Percentiles rank a stretch among this genome's conserved stretches.
Conservation (phyloP, 2,797 vertebrate species). For the Helicolenus hilgendorfi region DNA sequence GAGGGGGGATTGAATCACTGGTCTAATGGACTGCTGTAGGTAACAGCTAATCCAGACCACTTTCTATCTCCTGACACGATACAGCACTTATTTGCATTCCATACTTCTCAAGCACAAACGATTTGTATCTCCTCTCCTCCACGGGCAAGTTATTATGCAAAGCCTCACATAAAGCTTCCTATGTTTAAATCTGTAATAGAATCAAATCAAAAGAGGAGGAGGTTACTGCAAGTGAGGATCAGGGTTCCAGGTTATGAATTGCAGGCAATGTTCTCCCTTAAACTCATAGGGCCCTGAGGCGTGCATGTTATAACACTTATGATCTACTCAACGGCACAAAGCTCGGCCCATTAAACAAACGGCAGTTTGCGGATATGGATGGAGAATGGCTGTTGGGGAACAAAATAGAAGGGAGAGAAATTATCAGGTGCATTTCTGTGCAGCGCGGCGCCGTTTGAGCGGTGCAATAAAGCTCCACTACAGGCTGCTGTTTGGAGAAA, state of each 20-base stretch:
- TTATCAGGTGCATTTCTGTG: slow-evolving; percentile 59
- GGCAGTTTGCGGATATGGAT: slow-evolving; percentile 67
- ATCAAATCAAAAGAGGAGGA: slow-evolving; percentile 47
- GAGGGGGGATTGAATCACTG: no score
- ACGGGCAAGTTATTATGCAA: slow-evolving; percentile 50
- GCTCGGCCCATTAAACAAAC: slow-evolving; percentile 80
- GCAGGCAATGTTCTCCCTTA: slow-evolving; percentile 62
- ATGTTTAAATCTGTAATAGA: slow-evolving; percentile 65
- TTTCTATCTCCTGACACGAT: slow-evolving; percentile 15
- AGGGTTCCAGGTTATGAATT: slow-evolving; percentile 71
- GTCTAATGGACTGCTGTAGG: slow-evolving; percentile 29
- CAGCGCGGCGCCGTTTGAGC: slow-evolving; percentile 17
- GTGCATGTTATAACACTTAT: slow-evolving; percentile 74
- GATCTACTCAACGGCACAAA: slow-evolving; percentile 67
- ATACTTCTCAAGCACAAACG: slow-evolving; percentile 33
- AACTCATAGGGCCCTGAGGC: slow-evolving; percentile 73
- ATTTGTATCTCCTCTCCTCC: slow-evolving; percentile 45
- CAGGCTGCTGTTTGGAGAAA: slow-evolving; percentile 51
- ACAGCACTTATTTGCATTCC: slow-evolving; percentile 25
- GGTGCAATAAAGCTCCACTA: slow-evolving; percentile 52
- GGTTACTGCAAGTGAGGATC: slow-evolving; percentile 50
- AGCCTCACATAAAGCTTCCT: slow-evolving; percentile 33
- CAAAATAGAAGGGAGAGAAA: slow-evolving; percentile 42
- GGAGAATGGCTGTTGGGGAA: slow-evolving; percentile 54
- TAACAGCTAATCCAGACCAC: slow-evolving; percentile 29